Conservation (phyloP, 2,113 vertebrate species). For the Salvelinus sp. region DNA sequence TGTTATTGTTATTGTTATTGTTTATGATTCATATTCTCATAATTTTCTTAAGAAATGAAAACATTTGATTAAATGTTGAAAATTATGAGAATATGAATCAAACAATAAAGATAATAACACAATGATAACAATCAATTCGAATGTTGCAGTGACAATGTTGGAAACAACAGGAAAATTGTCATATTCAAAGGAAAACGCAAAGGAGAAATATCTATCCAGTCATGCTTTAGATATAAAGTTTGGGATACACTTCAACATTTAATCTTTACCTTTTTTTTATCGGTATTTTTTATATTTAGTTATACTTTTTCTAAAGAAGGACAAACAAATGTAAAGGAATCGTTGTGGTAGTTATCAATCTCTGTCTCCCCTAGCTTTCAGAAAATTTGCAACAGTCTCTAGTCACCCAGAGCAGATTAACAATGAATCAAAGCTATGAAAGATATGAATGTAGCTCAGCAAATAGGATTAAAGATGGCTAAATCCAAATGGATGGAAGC, state of each 20-base stretch:
- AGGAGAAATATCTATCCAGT: not conserved
- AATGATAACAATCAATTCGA: not conserved
- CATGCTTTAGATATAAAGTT: not conserved
- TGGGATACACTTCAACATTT: too few species aligned
- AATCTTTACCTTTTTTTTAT: too few species aligned
- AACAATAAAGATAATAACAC: too few species aligned
- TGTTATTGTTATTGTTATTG: not conserved
- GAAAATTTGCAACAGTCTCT: constrained; percentile 81
- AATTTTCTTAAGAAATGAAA: too few species aligned
- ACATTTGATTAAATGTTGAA: too few species aligned
- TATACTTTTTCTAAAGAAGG: constrained; percentile 16
- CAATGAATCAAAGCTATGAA: constrained; percentile 84
- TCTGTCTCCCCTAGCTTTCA: constrained; percentile 65
- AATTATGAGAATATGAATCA: too few species aligned
- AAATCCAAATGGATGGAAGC: constrained; percentile 79
- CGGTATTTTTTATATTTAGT: constrained; percentile 10
- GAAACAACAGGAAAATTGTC: not conserved
- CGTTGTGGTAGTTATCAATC: constrained; percentile 76
- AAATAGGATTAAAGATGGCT: constrained; percentile 89
- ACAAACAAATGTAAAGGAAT: constrained; percentile 3
- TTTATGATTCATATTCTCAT: not conserved
- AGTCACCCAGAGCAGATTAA: constrained; percentile 71
- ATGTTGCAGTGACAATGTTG: not conserved
- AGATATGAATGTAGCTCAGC: constrained; percentile 85
- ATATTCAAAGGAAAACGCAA: not conserved